Base-by-base conservation (phyloP, 2,888 invertebrate species). In the Vannuccia rotundouncinata region DNA sequence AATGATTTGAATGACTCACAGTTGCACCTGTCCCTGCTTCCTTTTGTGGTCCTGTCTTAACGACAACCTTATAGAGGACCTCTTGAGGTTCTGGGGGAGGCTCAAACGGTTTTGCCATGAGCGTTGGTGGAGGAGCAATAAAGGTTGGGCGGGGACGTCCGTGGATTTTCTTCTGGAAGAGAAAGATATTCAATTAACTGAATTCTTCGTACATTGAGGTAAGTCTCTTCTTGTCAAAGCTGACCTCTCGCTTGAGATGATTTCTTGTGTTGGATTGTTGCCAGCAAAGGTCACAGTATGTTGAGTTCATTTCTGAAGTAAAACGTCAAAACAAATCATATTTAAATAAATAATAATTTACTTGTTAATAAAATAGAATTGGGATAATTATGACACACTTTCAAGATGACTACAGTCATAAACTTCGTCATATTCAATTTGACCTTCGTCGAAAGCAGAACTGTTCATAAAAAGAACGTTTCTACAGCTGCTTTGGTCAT, bases 11-110 rank as follows among this genome's bases (percentile, higher is more conserved):
- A n/a, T 13, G 17, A 45, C 45, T 45, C 5, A 45, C 45, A 45
- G 45, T 45, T 13, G 45, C 45, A 5, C 10, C 17, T 5, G 45
- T 45, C 45, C 45, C 45, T 17, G 45, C 45, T 5, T 45, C 17
- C 5, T 13, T 45, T 17, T 45, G 45, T 5, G 10, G 10, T 17
- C 45, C 45, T 13, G 45, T 45, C 45, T 17, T 13, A 13, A 45
- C 45, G 10, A 45, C 45, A 45, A 73, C 74, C 74, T 73, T 73
- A 22, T 27, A 73, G 27, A 73, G 74, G n/a, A 73, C 27, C 74
- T 73, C 74, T 10, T 73, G 2, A 22, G 74, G 27, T 28, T 73
- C 74, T 27, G 74, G 74, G 2, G 5, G 2, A 5, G 29, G 74
- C 22, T 73, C 74, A 13, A 5, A 22, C 5, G 74, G 29, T 25